A percentile compares a stretch with the other conserved stretches of the same genome.
phyloP scores from a whole-genome alignment of 1,140 invertebrate species.

The Bombus waltoni region DNA sequence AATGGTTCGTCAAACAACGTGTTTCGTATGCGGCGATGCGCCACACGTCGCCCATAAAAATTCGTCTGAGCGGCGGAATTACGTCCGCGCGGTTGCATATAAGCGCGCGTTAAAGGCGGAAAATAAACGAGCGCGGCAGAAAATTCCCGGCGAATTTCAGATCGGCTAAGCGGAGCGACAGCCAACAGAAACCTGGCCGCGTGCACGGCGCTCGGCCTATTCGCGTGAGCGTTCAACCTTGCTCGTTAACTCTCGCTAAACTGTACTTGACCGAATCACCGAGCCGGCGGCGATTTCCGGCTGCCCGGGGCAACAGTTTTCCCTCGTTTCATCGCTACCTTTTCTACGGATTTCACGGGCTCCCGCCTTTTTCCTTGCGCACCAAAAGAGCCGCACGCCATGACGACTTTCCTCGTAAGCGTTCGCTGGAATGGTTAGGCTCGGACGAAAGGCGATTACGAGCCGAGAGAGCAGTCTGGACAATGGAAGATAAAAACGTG shows the following conservation, averaged over 20 bases:
- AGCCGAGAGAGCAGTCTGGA: neutral
- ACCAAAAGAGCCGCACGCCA: neutral
- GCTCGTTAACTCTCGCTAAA: constrained; percentile 47
- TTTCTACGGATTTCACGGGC: constrained; percentile 19
- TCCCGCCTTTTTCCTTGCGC: neutral
- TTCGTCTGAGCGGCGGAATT: constrained; percentile 31
- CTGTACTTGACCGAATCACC: constrained; percentile 56
- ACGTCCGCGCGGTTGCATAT: constrained; percentile 23
- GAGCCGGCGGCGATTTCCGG: constrained; percentile 4
- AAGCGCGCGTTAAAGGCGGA: constrained; percentile 29
- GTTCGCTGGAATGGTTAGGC: neutral
- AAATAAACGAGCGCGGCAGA: constrained; percentile 26
- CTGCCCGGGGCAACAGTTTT: constrained; percentile 19
- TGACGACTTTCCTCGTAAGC: neutral
- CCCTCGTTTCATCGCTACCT: neutral
- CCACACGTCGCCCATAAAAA: constrained; percentile 3
- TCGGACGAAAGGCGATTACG: neutral
- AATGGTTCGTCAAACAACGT: neutral
- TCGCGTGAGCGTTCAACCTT: constrained; percentile 46
- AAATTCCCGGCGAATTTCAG: constrained; percentile 28
- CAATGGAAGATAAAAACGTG: neutral
- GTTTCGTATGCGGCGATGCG: neutral
- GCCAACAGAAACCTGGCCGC: neutral
- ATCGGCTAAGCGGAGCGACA: constrained; percentile 5
- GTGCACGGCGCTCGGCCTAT: neutral